Evolutionary conservation across 92 coral and sea anemone species (phyloP).

Genomic region (Galaxea fascicularis): DNA sequence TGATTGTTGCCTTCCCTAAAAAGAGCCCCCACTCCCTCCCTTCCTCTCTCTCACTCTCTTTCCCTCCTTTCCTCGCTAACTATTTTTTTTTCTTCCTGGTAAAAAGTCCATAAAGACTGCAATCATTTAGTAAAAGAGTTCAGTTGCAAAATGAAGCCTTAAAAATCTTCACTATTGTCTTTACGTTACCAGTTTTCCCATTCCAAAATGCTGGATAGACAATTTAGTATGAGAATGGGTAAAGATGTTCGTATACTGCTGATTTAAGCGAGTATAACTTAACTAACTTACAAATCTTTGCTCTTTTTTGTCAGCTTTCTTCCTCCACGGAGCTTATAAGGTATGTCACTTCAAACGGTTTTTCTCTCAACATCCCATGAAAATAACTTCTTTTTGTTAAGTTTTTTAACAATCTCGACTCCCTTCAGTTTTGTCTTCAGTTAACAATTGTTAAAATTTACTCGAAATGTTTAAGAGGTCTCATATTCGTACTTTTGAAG

Average conservation of each 20-base stretch:
- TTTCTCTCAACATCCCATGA: neutral
- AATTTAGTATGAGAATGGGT: no score
- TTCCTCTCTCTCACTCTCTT: neutral
- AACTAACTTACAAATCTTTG: neutral
- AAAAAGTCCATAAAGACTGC: no score
- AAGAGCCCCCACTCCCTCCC: neutral
- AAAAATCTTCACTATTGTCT: no score
- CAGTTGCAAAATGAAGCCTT: no score
- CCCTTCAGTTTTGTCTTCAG: neutral
- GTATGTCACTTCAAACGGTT: conserved; percentile 23
- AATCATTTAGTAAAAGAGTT: no score
- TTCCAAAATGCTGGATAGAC: no score
- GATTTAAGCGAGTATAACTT: no score
- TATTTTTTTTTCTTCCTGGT: neutral
- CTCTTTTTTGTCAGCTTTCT: conserved; percentile 69
- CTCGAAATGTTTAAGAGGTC: no score
- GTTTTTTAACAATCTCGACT: neutral
- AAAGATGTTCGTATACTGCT: no score
- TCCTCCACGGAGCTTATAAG: conserved; percentile 93
- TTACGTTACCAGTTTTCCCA: no score
- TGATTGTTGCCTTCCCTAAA: neutral
- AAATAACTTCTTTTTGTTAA: neutral
- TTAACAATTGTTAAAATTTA: no score
- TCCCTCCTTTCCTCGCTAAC: neutral
- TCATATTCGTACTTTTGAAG: no score